Evolutionary conservation across 2,888 invertebrate species (phyloP), one percentile per base, ranked within the genome.

Genomic region (Phaonia tiefii): DNA sequence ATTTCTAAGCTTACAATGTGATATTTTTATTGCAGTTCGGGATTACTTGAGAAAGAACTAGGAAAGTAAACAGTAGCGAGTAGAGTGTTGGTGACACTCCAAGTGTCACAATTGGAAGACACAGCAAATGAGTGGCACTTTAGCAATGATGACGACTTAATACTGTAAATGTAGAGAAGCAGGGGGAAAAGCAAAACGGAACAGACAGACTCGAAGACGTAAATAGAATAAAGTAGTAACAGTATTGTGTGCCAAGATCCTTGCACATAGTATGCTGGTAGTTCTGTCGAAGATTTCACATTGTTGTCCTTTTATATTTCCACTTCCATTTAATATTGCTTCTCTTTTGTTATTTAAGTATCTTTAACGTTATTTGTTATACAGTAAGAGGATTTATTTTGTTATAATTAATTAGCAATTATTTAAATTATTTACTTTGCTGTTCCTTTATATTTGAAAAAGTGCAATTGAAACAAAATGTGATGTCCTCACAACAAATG

Each of bases 351-450:
- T 31, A 26, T 71, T 65, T 56, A 56, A 76, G 56, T 65, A 70
- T 46, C 63, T 63, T n/a, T 26, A 70, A 54, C 67, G 17, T 39
- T n/a, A n/a, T n/a, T n/a, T 66, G 74, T 44, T 66, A 65, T 42
- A 44, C 2, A 20, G 31, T 74, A 74, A 75, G 66, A 67, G 58
- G 74, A 67, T 75, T 67, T 67, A 58, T 31, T 67, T 49, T 13
- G 44, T 13, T 7, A 20, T 66, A 75, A 67, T 75, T 75, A 75
- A 66, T 60, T 51, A 42, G 75, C 66, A 25, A 60, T 60, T 58
- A 75, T 67, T 67, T 67, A 49, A 67, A 75, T 67, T 49, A 39
- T 37, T 22, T 63, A 72, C n/a, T 26, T 54, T 8, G 42, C 51
- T 42, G 26, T 63, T 63, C 42, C 63, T 31, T 31, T 31, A 63